phyloP scores from a whole-genome alignment of 2,113 vertebrate genomes.

The Sphyrna mokarran region DNA sequence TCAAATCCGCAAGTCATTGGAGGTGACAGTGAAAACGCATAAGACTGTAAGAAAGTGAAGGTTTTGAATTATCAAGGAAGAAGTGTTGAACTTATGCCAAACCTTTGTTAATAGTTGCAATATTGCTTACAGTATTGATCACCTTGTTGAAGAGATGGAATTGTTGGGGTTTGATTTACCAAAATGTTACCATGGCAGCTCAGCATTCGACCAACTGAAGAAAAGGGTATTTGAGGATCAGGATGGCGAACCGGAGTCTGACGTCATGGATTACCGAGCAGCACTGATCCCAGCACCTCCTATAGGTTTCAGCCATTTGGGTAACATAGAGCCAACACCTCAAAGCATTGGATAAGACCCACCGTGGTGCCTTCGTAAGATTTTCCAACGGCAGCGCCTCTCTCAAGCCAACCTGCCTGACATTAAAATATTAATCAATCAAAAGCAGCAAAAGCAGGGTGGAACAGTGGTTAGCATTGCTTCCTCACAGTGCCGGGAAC shows the following conservation, averaged over 20 bases:
- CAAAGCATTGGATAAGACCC: not conserved
- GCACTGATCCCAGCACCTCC: not conserved
- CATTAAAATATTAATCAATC: not conserved
- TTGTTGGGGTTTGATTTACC: not conserved
- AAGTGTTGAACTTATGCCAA: not conserved
- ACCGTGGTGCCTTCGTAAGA: not conserved
- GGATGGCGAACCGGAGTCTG: no score
- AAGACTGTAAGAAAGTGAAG: not conserved
- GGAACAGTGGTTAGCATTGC: no score
- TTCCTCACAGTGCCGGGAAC: no score
- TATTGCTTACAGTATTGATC: not conserved
- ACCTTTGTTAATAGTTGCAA: not conserved
- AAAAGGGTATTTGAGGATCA: not conserved
- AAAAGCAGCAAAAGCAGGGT: not conserved
- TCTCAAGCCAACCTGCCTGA: not conserved
- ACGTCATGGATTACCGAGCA: not conserved
- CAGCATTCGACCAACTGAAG: not conserved
- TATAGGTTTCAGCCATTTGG: not conserved
- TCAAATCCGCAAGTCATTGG: not conserved
- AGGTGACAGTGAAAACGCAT: not conserved
- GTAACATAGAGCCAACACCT: not conserved
- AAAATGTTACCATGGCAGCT: not conserved
- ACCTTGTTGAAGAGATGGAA: not conserved
- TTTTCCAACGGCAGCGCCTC: not conserved
- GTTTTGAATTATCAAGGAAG: not conserved